phyloP scores from a whole-genome alignment of 2,888 invertebrate genomes.

The Elaeidobius kamerunicus region DNA sequence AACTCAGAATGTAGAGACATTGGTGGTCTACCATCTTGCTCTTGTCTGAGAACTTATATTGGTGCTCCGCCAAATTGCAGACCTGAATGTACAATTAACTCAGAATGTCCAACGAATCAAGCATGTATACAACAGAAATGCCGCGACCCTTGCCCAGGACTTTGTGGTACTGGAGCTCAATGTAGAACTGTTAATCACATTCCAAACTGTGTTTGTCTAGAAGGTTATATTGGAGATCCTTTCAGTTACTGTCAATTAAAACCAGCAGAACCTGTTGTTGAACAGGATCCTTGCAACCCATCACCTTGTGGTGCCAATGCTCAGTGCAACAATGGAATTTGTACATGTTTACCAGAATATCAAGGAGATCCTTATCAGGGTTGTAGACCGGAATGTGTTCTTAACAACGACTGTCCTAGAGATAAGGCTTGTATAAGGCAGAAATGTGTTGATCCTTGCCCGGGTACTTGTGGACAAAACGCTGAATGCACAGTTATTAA shows the following conservation, averaged over 20 bases:
- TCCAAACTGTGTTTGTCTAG: conserved; percentile 71
- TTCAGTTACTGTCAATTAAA: conserved; percentile 53
- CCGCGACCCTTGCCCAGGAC: conserved; percentile 72
- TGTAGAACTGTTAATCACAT: conserved; percentile 75
- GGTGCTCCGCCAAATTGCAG: conserved; percentile 68
- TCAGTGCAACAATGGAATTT: conserved; percentile 63
- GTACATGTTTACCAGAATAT: conserved; percentile 65
- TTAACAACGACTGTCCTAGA: conserved; percentile 67
- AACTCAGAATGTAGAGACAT: conserved; percentile 64
- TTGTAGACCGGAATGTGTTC: conserved; percentile 70
- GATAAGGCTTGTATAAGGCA: conserved; percentile 67
- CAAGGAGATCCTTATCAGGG: conserved; percentile 68
- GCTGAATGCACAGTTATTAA: conserved; percentile 71
- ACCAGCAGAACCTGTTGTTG: conserved; percentile 37
- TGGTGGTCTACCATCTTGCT: conserved; percentile 61
- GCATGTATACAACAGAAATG: conserved; percentile 78
- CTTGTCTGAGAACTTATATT: conserved; percentile 62
- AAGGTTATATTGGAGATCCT: conserved; percentile 65
- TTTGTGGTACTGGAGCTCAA: conserved; percentile 69
- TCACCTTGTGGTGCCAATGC: conserved; percentile 68
- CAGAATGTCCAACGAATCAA: conserved; percentile 68
- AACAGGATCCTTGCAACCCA: conserved; percentile 49
- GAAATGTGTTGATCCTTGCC: conserved; percentile 68
- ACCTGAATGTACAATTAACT: conserved; percentile 69
- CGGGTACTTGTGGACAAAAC: conserved; percentile 68